Conservation (phyloP, 2,888 invertebrate species). For the Amiota mariae region DNA sequence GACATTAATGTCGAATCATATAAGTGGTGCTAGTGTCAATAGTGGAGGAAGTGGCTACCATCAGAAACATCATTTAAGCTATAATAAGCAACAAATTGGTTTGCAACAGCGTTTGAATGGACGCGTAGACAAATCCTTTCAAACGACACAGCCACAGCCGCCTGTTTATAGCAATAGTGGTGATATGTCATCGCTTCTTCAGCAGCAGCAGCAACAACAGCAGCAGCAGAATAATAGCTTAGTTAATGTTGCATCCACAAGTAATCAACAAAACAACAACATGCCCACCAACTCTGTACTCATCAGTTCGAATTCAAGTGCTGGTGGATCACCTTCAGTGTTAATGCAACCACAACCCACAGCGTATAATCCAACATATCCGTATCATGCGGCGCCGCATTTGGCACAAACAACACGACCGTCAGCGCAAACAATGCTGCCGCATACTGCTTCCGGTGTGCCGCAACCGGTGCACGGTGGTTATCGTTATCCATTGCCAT, state of each 20-base stretch:
- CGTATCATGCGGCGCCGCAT: constrained; percentile 62
- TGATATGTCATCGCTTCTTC: neutral
- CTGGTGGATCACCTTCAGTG: constrained; percentile 32
- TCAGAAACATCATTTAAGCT: constrained; percentile 65
- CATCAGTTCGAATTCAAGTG: constrained; percentile 59
- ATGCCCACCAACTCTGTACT: constrained; percentile 52
- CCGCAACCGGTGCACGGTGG: constrained; percentile 57
- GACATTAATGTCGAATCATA: constrained; percentile 56
- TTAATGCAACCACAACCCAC: constrained; percentile 62
- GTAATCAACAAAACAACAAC: constrained; percentile 51
- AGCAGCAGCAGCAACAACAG: constrained; percentile 39
- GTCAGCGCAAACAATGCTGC: constrained; percentile 62
- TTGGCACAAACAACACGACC: constrained; percentile 53
- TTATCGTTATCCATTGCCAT: constrained; percentile 73
- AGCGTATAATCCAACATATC: constrained; percentile 64
- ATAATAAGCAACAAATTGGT: constrained; percentile 68
- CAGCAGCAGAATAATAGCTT: constrained; percentile 50
- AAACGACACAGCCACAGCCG: constrained; percentile 46
- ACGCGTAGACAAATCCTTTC: constrained; percentile 59
- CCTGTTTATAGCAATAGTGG: constrained; percentile 47
- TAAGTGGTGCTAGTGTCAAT: constrained; percentile 36
- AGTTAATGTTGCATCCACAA: constrained; percentile 37
- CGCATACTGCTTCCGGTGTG: constrained; percentile 63
- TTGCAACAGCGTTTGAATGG: constrained; percentile 70
- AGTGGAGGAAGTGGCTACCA: constrained; percentile 51